Conservation (phyloP, 1,140 invertebrate species). For the Vollenhovia emeryi region DNA sequence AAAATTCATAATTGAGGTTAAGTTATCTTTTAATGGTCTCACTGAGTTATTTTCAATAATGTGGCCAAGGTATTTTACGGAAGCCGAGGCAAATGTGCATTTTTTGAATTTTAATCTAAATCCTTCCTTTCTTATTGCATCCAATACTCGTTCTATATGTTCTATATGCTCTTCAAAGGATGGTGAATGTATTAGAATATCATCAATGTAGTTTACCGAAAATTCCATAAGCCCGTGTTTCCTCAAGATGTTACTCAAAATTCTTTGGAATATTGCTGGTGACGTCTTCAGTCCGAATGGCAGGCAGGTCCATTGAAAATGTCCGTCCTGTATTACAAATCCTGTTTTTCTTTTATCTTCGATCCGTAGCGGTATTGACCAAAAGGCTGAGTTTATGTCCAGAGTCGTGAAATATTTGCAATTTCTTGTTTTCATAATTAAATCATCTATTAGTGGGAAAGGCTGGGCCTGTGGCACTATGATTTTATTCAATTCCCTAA, state of each 20-base stretch:
- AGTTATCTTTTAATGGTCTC: background rate
- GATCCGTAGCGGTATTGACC: constrained; percentile 8
- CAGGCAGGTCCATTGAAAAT: background rate
- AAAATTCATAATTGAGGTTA: background rate
- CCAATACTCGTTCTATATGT: background rate
- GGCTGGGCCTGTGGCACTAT: constrained; percentile 7
- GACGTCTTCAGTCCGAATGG: background rate
- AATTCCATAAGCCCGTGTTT: background rate
- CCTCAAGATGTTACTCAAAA: background rate
- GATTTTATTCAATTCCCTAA: background rate
- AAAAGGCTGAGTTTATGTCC: constrained; percentile 15
- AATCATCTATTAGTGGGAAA: constrained; percentile 10
- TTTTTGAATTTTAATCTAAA: constrained; percentile 19
- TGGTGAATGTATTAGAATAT: background rate
- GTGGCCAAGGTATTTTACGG: background rate
- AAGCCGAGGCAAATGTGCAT: background rate
- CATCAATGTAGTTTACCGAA: constrained; percentile 8
- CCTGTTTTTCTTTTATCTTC: background rate
- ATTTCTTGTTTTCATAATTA: background rate
- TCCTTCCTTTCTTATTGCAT: constrained; percentile 2
- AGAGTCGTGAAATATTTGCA: background rate
- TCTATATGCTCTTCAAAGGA: constrained; percentile 8
- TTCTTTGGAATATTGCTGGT: constrained; percentile 7
- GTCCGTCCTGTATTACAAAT: background rate
- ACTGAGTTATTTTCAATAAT: background rate